Evolutionary conservation across 2,113 vertebrate genomes (phyloP), one percentile per base, ranked within the genome.

Genomic region (Psilopogon haemacephalus): DNA sequence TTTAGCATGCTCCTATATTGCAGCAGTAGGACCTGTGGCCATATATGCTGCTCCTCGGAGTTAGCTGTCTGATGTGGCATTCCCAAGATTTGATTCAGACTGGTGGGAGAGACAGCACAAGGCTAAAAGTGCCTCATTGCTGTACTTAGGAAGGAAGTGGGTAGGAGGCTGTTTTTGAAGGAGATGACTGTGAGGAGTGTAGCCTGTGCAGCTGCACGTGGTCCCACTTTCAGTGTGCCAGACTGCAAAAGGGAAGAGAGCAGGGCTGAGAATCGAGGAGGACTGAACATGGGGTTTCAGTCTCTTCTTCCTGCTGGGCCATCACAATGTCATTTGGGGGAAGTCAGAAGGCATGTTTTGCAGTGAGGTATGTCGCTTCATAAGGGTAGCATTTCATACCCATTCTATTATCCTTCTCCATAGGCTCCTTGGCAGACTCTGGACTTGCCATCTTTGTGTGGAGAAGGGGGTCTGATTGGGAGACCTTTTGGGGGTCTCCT

Each of bases 1-100:
- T 76, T 88, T 89, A 67, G 91, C 93, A 93, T 90, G 81, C 92
- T 94, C 86, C 89, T 93, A 71, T 4, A 15, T 59, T 89, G 52
- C 82, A 83, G 92, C 54, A 6, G 95, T 87, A 92, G 90, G 89
- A 93, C 94, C 88, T 87, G 68, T 91, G 85, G 88, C 94, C 88
- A 52, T 94, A 84, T 75, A 44, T 30, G 73, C 83, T 7, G 1
- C 90, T 91, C 93, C 92, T 95, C 9, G 20, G 74, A 69, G 84
- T 42, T 75, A 82, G 94, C 89, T 84, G 86, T 95, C 95, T 95
- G 94, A 93, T 95, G 81, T 93, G 95, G 76, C 89, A 89, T 95
- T 95, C 73, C 75, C 1, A 26, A 84, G 79, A 95, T 89, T 90
- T 69, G 44, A 81, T 76, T 20, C 54, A 88, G 82, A n/a, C 65